Evolutionary conservation across 2,888 invertebrate species (phyloP).

Genomic region (Corythucha ciliata): DNA sequence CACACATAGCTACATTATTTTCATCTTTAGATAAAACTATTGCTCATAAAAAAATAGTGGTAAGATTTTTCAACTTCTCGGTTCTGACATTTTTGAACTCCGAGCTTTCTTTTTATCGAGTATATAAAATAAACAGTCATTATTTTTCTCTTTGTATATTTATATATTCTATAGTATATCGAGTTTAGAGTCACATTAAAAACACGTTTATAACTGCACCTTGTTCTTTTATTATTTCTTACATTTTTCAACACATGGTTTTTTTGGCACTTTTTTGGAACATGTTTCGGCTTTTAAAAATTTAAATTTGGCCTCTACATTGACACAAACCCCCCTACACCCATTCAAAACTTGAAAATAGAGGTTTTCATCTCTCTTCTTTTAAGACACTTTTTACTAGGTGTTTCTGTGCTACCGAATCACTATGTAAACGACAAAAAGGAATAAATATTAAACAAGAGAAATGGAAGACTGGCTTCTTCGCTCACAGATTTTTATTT

Average conservation of each 20-base stretch:
- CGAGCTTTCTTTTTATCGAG: conserved; percentile 23
- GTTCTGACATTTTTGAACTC: conserved; percentile 21
- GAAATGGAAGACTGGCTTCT: not conserved
- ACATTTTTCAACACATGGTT: not conserved
- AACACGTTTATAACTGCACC: conserved; percentile 20
- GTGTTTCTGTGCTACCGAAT: too few species aligned
- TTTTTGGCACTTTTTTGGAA: conserved; percentile 17
- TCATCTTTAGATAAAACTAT: conserved; percentile 29
- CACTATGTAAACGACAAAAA: not conserved
- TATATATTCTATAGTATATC: conserved; percentile 29
- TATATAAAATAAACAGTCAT: conserved; percentile 32
- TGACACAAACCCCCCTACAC: too few species aligned
- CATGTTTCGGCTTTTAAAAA: conserved; percentile 24
- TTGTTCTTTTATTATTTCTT: not conserved
- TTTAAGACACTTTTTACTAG: conserved; percentile 22
- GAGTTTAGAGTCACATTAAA: conserved; percentile 11
- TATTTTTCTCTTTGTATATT: conserved; percentile 25
- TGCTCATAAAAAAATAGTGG: conserved; percentile 32
- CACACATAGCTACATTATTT: conserved; percentile 31
- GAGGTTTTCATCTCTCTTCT: conserved; percentile 26
- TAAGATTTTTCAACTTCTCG: conserved; percentile 26
- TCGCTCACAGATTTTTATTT: too few species aligned
- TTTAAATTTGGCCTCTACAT: too few species aligned
- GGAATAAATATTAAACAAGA: not conserved
- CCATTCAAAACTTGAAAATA: too few species aligned